Percentiles rank a stretch among this genome's conserved stretches.
Conservation (phyloP, 2,113 vertebrate genomes). For the Loxodonta africana region DNA sequence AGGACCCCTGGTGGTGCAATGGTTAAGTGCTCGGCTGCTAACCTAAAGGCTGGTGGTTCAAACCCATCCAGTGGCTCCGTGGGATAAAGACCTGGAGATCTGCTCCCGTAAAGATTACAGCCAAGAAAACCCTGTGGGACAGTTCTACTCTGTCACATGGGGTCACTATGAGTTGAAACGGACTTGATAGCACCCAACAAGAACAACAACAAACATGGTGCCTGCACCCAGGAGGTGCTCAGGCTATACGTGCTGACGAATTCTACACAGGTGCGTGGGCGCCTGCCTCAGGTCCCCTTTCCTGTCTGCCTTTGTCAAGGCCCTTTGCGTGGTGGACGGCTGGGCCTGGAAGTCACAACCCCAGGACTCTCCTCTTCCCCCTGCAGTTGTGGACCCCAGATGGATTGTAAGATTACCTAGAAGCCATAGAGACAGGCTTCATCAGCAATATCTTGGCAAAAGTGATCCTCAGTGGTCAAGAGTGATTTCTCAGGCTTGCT, state of each 20-base stretch:
- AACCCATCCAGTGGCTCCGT: no score
- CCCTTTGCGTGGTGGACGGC: not conserved
- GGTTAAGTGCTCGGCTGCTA: no score
- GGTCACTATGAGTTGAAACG: no score
- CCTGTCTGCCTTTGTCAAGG: not conserved
- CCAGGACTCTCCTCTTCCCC: not conserved
- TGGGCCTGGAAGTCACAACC: no score
- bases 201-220: fast-evolving
- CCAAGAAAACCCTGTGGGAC: no score
- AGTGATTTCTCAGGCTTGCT: not conserved
- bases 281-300: not conserved
- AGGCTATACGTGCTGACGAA: not conserved
- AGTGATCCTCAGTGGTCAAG: not conserved
- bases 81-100: no score
- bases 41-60: no score
- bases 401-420: no score
- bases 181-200: no score
- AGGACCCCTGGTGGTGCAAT: no score
- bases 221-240: not conserved
- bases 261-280: fast-evolving
- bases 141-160: no score
- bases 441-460: not conserved
- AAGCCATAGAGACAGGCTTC: not conserved
- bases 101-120: no score
- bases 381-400: not conserved